These are phyloP conservation scores for Heliconius nattereri DNA, from an alignment of 1,140 invertebrate genomes.

Conservation along the genomic window DNA sequence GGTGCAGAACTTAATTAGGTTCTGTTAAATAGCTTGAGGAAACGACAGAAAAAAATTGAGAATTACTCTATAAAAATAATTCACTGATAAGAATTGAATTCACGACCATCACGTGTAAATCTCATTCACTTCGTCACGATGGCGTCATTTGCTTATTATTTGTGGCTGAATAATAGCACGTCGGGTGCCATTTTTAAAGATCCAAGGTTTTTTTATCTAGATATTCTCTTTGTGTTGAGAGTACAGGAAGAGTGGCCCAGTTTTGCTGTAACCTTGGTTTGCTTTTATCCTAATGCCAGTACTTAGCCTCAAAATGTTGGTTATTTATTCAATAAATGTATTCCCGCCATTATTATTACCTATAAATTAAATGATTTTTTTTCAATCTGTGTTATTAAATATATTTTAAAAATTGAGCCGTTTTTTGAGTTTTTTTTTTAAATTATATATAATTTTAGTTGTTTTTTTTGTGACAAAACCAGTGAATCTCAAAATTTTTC, in stretches of 20 bases:
- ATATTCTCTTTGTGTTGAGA: conserved; percentile 25
- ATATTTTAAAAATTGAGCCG: neutral
- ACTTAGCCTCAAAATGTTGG: conserved; percentile 28
- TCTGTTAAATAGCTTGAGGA: too few species aligned
- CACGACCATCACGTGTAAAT: neutral
- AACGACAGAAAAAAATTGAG: too few species aligned
- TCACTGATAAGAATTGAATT: neutral
- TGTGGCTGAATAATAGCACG: conserved; percentile 12
- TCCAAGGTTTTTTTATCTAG: conserved; percentile 18
- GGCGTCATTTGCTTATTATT: conserved; percentile 11
- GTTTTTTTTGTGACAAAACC: neutral
- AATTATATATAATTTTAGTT: too few species aligned
- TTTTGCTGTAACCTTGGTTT: conserved; percentile 24
- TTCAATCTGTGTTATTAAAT: neutral
- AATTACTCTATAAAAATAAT: too few species aligned
- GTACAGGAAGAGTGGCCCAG: conserved; percentile 35
- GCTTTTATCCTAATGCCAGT: conserved; percentile 38
- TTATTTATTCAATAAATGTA: conserved; percentile 19
- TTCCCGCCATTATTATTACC: neutral
- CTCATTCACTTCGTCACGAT: neutral
- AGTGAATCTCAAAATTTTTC: conserved; percentile 11
- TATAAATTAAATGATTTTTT: neutral
- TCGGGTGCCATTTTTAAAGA: conserved; percentile 30
- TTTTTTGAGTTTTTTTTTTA: neutral
- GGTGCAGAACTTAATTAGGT: too few species aligned